These are phyloP conservation scores for Cantharis rustica DNA, from an alignment of 2,888 invertebrate genomes.

Conservation along the genomic window DNA sequence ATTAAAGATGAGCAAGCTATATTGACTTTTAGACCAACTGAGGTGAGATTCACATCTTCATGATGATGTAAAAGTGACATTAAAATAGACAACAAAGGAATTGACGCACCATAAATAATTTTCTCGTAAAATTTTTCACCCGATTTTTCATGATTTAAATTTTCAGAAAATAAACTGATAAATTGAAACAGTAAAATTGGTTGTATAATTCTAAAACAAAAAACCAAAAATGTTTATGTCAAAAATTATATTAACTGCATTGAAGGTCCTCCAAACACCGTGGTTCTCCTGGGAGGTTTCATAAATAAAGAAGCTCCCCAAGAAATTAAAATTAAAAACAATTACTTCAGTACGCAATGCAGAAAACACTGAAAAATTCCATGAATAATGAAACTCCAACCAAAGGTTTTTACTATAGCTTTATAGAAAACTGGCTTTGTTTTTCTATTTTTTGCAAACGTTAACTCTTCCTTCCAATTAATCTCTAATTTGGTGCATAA, in stretches of 20 bases:
- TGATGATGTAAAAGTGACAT: background rate
- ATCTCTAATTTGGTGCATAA: constrained; percentile 67
- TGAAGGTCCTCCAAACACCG: too few species aligned
- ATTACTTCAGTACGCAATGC: constrained; percentile 62
- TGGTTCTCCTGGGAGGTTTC: too few species aligned
- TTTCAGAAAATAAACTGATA: constrained; percentile 20
- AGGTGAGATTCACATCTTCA: background rate
- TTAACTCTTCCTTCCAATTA: constrained; percentile 65
- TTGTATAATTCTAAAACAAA: constrained; percentile 25
- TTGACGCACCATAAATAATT: constrained; percentile 14
- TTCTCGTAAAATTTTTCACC: constrained; percentile 31
- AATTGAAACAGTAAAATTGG: constrained; percentile 27
- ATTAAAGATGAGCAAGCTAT: background rate
- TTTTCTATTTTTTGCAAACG: constrained; percentile 58
- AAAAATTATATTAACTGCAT: too few species aligned
- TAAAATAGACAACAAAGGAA: constrained; percentile 22
- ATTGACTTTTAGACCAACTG: background rate
- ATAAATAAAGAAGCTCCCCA: too few species aligned
- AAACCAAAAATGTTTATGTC: too few species aligned
- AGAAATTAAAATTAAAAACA: constrained; percentile 19
- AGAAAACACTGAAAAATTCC: constrained; percentile 61
- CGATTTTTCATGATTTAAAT: background rate
- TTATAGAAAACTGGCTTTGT: constrained; percentile 62
- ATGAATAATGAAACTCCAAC: constrained; percentile 62
- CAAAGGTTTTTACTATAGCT: constrained; percentile 64